These are phyloP conservation scores for Paedocypris sp. DNA, from an alignment of 2,113 vertebrate species.

Conservation along the genomic window DNA sequence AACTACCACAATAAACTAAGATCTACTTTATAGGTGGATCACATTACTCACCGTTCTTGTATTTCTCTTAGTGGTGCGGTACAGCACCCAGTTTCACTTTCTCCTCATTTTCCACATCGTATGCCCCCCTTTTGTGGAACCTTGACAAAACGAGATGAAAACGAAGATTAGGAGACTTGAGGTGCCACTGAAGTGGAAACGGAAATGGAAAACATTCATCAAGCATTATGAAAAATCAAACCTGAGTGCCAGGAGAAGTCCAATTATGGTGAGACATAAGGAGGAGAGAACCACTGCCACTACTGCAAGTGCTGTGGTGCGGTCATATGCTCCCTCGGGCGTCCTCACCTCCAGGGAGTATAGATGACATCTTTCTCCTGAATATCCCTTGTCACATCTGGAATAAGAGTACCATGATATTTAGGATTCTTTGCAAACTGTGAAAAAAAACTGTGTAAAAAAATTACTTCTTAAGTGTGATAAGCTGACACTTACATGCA, in stretches of 20 bases:
- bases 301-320: constrained; percentile 80
- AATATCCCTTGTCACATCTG: constrained; percentile 73
- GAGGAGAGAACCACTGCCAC: constrained; percentile 86
- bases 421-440: neutral
- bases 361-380: constrained; percentile 78
- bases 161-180: no score
- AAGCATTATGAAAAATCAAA: constrained; percentile 45
- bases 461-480: neutral
- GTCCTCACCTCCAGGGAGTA: constrained; percentile 70
- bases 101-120: constrained; percentile 91
- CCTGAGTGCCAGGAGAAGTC: constrained; percentile 83
- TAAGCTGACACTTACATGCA: constrained; percentile 75
- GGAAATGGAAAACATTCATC: no score
- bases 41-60: constrained; percentile 46
- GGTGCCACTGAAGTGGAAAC: no score
- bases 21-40: neutral
- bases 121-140: constrained; percentile 88
- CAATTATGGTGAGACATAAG: constrained; percentile 81
- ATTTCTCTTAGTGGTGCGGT: constrained; percentile 69
- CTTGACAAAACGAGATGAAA: no score
- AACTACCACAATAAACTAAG: no score
- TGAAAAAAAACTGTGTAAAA: neutral
- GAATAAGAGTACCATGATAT: neutral
- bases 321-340: constrained; percentile 65
- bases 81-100: constrained; percentile 86